phyloP scores from a whole-genome alignment of 2,888 invertebrate genomes.

The Ischnura elegans region DNA sequence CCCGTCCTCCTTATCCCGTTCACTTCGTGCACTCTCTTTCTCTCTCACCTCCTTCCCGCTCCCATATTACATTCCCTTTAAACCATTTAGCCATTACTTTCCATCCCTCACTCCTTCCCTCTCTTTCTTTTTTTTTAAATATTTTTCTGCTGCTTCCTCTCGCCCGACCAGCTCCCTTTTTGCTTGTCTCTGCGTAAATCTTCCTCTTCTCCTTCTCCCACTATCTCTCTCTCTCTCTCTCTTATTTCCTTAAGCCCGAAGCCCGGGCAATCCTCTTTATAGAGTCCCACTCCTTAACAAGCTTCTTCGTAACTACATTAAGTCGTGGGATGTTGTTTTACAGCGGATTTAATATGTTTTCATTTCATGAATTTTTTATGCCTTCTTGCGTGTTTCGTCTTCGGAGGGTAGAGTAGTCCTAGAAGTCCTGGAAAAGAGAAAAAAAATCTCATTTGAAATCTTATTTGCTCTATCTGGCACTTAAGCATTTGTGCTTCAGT shows the following conservation, averaged over 20 bases:
- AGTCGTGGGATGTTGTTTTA: slow-evolving; percentile 37
- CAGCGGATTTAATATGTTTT: slow-evolving; percentile 37
- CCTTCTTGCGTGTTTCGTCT: not conserved
- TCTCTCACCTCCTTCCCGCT: not conserved
- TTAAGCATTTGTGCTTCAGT: not conserved
- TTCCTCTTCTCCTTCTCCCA: not conserved
- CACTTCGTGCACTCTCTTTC: not conserved
- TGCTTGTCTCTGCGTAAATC: not conserved
- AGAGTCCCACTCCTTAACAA: slow-evolving; percentile 35
- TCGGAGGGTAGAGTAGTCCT: not conserved
- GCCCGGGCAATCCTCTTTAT: slow-evolving; percentile 43
- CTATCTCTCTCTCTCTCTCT: not conserved
- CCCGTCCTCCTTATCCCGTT: not conserved
- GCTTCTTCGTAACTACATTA: slow-evolving; percentile 47
- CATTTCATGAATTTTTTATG: slow-evolving; percentile 30
- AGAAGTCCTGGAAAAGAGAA: not conserved
- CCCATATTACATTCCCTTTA: slow-evolving; percentile 7
- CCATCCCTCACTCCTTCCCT: not conserved
- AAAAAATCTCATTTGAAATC: not conserved
- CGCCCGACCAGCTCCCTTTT: not conserved
- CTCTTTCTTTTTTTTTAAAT: not conserved
- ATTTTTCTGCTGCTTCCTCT: not conserved
- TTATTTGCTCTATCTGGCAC: not conserved
- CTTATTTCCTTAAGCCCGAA: slow-evolving; percentile 19
- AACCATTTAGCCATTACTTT: slow-evolving; percentile 28